Base-by-base conservation (phyloP, 2,888 invertebrate species). In the Acrocera orbiculus region DNA sequence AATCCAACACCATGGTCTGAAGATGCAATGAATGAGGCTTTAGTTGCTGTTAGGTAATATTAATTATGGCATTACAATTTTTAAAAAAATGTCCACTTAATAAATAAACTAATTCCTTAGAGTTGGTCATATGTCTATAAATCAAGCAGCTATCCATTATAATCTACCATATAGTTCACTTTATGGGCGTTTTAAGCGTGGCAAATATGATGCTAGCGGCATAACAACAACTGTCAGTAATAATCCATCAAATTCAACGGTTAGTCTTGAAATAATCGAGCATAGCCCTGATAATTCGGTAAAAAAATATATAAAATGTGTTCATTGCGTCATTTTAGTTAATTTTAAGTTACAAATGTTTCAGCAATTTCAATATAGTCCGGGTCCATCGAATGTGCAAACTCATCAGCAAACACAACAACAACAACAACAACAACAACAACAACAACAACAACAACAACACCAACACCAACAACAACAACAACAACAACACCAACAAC, bases 1-100 rank as follows among this genome's bases (percentile, higher is more conserved):
- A 83, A 82, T 63, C 83, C 85, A n/a, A 83, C 86, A 27, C 86
- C 86, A 8, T 87, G 87, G 87, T 82, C 85, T n/a, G 86, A 86
- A 54, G 83, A 81, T 52, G 85, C 85, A 17, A 86, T 87, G 86
- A 79, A 78, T 15, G 85, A 86, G 58, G 87, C 87, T 15, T 64
- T 87, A 27, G 85, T 86, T 56, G 82, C 86, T 42, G 86, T 87
- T 44, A 76, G 82, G 81, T 82, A 56, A 45, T 52, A 19, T 14
- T 20, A n/a, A 13, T 5, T 16, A 14, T 23, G 16, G 11, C 10
- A 23, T n/a, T n/a, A n/a, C n/a, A n/a, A n/a, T n/a, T n/a, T n/a
- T n/a, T n/a, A n/a, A n/a, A n/a, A n/a, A n/a, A n/a, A n/a, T n/a
- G n/a, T n/a, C n/a, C n/a, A n/a, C n/a, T n/a, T n/a, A n/a, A n/a